Percentiles rank a stretch among this genome's conserved stretches.
Evolutionary conservation across 2,797 vertebrate genomes (phyloP).

Genomic region (Saxicola maurus): DNA sequence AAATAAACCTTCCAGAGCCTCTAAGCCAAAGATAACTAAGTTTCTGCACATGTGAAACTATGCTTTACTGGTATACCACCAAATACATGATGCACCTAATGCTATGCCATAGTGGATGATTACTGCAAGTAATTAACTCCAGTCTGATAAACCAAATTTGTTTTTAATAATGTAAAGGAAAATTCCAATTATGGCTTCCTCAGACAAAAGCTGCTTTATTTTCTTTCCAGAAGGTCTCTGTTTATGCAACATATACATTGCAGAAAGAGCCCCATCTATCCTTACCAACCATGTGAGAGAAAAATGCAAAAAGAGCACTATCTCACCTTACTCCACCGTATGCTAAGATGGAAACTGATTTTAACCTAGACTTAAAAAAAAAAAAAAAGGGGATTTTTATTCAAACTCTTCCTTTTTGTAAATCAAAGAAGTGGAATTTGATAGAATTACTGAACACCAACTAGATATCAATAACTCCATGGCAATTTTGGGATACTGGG

Average conservation of each 20-base stretch:
- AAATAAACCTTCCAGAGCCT: not conserved
- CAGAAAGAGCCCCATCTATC: not conserved
- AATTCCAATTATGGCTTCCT: not conserved
- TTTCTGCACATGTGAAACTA: not conserved
- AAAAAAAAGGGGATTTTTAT: accelerated
- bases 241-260: accelerated
- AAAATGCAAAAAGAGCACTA: not conserved
- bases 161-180: not conserved
- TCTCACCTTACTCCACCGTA: not conserved
- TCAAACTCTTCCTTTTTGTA: not conserved
- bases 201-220: not conserved
- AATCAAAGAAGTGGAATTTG: not conserved
- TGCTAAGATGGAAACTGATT: not conserved
- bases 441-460: not conserved
- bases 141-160: not conserved
- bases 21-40: not conserved
- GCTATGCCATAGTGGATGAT: not conserved
- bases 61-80: not conserved
- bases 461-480: not conserved
- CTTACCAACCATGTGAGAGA: not conserved
- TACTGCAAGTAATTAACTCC: not conserved
- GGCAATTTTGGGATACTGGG: not conserved
- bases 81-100: not conserved
- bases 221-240: not conserved
- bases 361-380: not conserved